A percentile compares a stretch with the other conserved stretches of the same genome.
Conservation (phyloP, 1,140 invertebrate genomes). For the Drosophila yakuba region DNA sequence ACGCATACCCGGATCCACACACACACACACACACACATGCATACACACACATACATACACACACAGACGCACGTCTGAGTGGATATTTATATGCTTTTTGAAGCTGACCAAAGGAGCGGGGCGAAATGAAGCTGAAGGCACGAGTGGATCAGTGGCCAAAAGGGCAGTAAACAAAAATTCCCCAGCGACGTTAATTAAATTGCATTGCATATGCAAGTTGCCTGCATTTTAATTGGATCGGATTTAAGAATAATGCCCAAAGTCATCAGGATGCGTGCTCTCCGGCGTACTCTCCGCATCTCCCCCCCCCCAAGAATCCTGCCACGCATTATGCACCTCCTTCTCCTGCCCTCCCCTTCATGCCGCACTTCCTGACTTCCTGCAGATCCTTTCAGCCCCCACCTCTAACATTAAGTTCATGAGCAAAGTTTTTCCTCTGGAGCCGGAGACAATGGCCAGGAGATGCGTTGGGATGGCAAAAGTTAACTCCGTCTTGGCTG, state of each 20-base stretch:
- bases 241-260: constrained; percentile 81
- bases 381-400: constrained; percentile 18
- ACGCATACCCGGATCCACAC: constrained; percentile 17
- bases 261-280: constrained; percentile 60
- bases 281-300: not conserved
- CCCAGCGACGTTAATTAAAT: constrained; percentile 80
- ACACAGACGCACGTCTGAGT: constrained; percentile 41
- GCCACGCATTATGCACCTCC: constrained; percentile 68
- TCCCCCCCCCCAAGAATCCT: constrained; percentile 8
- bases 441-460: constrained; percentile 61
- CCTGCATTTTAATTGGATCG: constrained; percentile 81
- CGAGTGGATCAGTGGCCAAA: constrained; percentile 42
- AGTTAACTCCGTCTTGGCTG: constrained; percentile 56
- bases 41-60: constrained; percentile 7
- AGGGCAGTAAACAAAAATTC: constrained; percentile 63
- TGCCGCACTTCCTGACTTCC: not conserved
- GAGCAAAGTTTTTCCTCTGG: constrained; percentile 61
- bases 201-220: constrained; percentile 81
- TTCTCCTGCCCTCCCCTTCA: not conserved
- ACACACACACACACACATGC: constrained; percentile 12
- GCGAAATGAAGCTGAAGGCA: not conserved
- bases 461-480: constrained; percentile 42
- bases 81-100: constrained; percentile 76
- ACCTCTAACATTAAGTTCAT: constrained; percentile 67
- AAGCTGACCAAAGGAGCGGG: constrained; percentile 36